Base-by-base conservation (phyloP, 2,113 vertebrate species). In the Lonchura striata region DNA sequence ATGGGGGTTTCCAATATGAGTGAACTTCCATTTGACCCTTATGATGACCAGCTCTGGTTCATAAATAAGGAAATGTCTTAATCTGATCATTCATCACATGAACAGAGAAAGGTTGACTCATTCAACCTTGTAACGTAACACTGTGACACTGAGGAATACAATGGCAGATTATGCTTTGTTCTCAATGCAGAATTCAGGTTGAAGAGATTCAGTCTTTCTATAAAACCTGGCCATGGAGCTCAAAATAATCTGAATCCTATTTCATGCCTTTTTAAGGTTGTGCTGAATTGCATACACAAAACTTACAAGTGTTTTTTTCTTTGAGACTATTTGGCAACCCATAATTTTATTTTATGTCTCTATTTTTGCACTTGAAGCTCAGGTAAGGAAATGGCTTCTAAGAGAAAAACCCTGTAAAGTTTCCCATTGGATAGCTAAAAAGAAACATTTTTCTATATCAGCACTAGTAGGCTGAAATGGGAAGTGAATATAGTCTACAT, bases 51-150 rank as follows among this genome's bases (percentile, higher is more conserved):
- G 46, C 15, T 17, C 50, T 41, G 15, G 25, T 44, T 50, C 28
- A 46, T 63, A 41, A 69, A 90, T 61, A 65, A 64, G 56, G 52
- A 95, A 87, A 78, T 64, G 19, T 44, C 52, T 92, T 84, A 42
- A 84, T 37, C 60, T 81, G 52, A 39, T 52, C 33, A 42, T 52
- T 54, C 10, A 22, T 75, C 42, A 60, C 21, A 39, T 2, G 1
- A 92, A 33, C 39, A 74, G 35, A 17, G 33, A 31, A 78, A 91
- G 57, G 27, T 17, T 89, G 78, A 84, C 64, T 78, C 74, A 92
- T 31, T 68, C 47, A 71, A 8, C 24, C 53, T 85, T 66, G 41
- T n/a, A 47, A 59, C 33, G 28, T 2, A 56, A 16, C 33, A 65
- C n/a, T n/a, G n/a, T n/a, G n/a, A 56, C 39, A 56, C 50, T 33